Percentiles rank a stretch among this genome's conserved stretches.
Evolutionary conservation across 23 tunicate genomes (phyloP).

Genomic region (Ciona savignyi): DNA sequence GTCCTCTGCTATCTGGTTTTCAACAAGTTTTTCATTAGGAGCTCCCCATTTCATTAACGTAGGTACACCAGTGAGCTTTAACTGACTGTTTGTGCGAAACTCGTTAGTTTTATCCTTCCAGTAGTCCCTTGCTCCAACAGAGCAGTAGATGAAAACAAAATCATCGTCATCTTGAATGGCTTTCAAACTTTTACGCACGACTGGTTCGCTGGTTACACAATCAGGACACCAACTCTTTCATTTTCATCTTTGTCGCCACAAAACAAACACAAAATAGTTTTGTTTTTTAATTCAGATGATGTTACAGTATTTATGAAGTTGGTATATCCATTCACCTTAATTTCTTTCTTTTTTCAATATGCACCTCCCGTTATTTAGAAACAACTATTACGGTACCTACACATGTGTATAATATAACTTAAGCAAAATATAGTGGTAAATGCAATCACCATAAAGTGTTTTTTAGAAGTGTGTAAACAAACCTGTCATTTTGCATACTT

Average conservation of each 20-base stretch:
- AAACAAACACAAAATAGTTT: slow-evolving; percentile 58
- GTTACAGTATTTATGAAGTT: too few species aligned
- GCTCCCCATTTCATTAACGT: slow-evolving; percentile 83
- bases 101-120: slow-evolving; percentile 84
- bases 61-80: slow-evolving; percentile 91
- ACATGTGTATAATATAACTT: too few species aligned
- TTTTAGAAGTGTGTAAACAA: too few species aligned
- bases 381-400: too few species aligned
- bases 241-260: slow-evolving; percentile 79
- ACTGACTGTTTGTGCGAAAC: slow-evolving; percentile 50
- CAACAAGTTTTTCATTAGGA: slow-evolving; percentile 25
- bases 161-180: slow-evolving; percentile 25
- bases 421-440: too few species aligned
- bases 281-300: slow-evolving; percentile 26
- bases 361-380: too few species aligned
- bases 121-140: slow-evolving; percentile 81
- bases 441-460: too few species aligned
- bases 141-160: slow-evolving; percentile 59
- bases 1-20: not conserved
- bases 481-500: too few species aligned
- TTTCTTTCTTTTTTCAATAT: too few species aligned
- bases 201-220: slow-evolving; percentile 86
- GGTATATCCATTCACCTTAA: too few species aligned
- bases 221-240: slow-evolving; percentile 95
- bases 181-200: slow-evolving; percentile 40